A percentile compares a stretch with the other conserved stretches of the same genome.
Evolutionary conservation across 2,888 invertebrate genomes (phyloP).

Genomic region (Drosophila testacea): DNA sequence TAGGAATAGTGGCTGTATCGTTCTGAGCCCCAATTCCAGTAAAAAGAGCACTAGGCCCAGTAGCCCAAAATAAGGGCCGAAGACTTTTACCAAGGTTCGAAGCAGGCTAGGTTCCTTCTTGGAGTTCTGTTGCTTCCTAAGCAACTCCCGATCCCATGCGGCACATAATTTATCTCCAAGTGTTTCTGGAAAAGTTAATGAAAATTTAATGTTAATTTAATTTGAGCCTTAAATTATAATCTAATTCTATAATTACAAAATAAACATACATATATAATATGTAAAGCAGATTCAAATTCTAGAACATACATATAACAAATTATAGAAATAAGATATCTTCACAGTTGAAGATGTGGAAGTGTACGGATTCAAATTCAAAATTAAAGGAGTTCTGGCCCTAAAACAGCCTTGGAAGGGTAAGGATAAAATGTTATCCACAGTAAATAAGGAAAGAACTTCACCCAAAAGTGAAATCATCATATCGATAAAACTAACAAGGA

Average conservation of each 20-base stretch:
- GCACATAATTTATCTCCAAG: slow-evolving; percentile 87
- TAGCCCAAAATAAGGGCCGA: slow-evolving; percentile 87
- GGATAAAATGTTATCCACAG: background rate
- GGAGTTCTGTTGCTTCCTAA: slow-evolving; percentile 74
- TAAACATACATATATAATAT: no score
- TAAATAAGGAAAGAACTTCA: background rate
- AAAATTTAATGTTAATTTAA: slow-evolving; percentile 17
- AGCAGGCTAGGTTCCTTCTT: slow-evolving; percentile 85
- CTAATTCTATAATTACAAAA: no score
- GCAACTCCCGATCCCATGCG: slow-evolving; percentile 87
- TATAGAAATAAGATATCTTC: background rate
- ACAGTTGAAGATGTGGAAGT: background rate
- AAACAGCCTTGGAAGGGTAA: background rate
- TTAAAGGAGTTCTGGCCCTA: background rate
- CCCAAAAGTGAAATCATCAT: slow-evolving; percentile 3
- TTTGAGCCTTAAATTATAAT: no score
- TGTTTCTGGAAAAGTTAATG: slow-evolving; percentile 61
- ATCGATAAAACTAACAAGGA: slow-evolving; percentile 27
- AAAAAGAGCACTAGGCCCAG: slow-evolving; percentile 87
- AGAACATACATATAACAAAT: background rate
- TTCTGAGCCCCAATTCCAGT: slow-evolving; percentile 88
- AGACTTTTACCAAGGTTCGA: slow-evolving; percentile 86
- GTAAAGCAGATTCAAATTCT: no score
- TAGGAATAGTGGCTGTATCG: slow-evolving; percentile 88
- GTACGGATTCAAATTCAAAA: background rate